Base-by-base conservation (phyloP, 2,113 vertebrate species). In the Oncorhynchus gorbuscha region DNA sequence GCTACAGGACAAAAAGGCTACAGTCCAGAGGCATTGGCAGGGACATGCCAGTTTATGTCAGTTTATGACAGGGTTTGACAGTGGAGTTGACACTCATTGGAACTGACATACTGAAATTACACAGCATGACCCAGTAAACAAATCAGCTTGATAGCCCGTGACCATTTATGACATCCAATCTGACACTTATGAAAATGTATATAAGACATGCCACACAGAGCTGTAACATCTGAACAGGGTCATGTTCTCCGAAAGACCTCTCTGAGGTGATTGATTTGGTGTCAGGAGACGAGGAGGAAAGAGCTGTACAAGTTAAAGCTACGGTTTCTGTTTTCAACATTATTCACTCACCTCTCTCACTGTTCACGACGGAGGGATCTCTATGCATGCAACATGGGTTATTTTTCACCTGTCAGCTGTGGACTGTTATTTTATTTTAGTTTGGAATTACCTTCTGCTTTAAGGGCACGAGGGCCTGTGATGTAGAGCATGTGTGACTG, bases 201-300 rank as follows among this genome's bases (percentile, higher is more conserved):
- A 62, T 84, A 84, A 87, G 68, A 18, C 35, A 32, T 1, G 16
- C 75, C 39, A 79, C 76, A 79, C 79, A 79, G 83, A 83, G 78
- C 45, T 72, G 45, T 78, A 76, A 67, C 85, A 81, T 78, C 71
- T 87, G 75, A 78, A 83, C 64, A 81, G 73, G 65, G 66, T 70
- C 73, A 58, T 71, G 72, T 81, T 62, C 12, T 18, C 72, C 74
- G 77, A 78, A 64, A 18, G 51, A 18, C 51, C 12, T 55, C 12
- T 73, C 28, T 79, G 51, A 76, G 74, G 81, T 78, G 87, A 89
- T 85, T 88, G 83, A 91, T 85, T 84, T 59, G 83, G 88, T 90
- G 88, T 87, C 86, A 45, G 79, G 83, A 81, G 80, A 86, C 69
- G 48, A 61, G 70, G 68, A 83, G 86, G 81, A 85, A 83, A 79